Evolutionary conservation across 2,797 vertebrate genomes (phyloP).

Genomic region (Anabas testudineus): DNA sequence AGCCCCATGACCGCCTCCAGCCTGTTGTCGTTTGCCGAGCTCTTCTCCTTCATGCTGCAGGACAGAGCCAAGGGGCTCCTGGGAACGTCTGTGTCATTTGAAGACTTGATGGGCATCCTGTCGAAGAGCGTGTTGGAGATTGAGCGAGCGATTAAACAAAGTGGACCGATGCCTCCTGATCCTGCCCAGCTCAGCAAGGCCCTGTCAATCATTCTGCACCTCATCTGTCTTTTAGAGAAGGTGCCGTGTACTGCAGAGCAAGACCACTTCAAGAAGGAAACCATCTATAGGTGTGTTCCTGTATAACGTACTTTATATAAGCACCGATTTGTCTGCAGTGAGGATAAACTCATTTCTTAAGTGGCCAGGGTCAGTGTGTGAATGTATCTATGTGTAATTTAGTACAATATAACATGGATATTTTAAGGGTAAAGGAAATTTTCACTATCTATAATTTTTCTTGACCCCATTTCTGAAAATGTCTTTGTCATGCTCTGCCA

Average conservation of each 20-base stretch:
- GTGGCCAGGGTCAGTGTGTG: not conserved
- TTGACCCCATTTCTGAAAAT: conserved; percentile 26
- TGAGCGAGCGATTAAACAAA: conserved; percentile 92
- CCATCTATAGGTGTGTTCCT: conserved; percentile 87
- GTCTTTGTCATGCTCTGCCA: not conserved
- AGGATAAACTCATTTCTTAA: not conserved
- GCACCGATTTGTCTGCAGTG: not conserved
- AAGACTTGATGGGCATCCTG: conserved; percentile 97
- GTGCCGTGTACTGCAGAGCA: conserved; percentile 94
- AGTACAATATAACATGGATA: not conserved
- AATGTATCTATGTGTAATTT: not conserved
- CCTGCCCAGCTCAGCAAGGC: conserved; percentile 96
- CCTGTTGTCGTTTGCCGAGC: conserved; percentile 96
- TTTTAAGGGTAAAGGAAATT: not conserved
- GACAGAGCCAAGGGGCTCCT: conserved; percentile 96
- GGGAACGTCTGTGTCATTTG: conserved; percentile 95
- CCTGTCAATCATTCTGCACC: conserved; percentile 97
- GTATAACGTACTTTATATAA: not conserved
- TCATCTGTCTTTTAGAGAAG: conserved; percentile 97
- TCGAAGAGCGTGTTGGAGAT: conserved; percentile 98
- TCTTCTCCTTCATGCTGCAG: conserved; percentile 99
- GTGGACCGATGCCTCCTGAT: conserved; percentile 88
- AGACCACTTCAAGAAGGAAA: conserved; percentile 98
- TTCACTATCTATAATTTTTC: not conserved
- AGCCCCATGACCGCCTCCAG: conserved; percentile 99